These are phyloP conservation scores for Babyrousa celebensis DNA, from an alignment of 2,797 vertebrate species.

Conservation along the genomic window DNA sequence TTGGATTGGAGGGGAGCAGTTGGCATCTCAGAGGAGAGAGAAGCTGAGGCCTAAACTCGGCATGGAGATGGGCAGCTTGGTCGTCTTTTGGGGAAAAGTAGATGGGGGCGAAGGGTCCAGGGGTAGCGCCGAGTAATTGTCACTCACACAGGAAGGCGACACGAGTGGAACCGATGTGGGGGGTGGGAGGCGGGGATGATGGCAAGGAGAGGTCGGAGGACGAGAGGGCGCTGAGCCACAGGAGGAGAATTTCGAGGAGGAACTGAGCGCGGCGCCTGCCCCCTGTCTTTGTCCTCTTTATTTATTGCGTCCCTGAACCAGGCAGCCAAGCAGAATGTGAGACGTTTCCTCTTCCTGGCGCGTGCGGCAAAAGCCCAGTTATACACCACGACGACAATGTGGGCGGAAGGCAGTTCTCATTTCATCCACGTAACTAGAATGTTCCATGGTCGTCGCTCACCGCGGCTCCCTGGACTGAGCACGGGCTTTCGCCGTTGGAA, in stretches of 20 bases:
- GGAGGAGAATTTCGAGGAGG: background rate
- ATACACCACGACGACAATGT: background rate
- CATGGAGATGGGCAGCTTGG: background rate
- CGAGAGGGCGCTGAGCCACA: too few relatives aligned
- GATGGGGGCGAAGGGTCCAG: background rate
- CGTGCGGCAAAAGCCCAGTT: background rate
- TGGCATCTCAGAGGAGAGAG: background rate
- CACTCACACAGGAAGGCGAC: background rate
- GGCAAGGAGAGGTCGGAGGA: background rate
- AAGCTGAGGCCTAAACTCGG: background rate
- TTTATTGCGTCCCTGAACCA: background rate
- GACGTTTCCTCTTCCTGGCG: background rate
- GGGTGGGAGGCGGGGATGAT: background rate
- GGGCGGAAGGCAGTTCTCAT: conserved; percentile 24
- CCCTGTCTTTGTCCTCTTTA: background rate
- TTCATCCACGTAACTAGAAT: background rate
- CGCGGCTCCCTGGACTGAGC: conserved; percentile 32
- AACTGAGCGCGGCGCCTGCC: background rate
- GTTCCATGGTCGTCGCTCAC: conserved; percentile 57
- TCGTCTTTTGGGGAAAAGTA: background rate
- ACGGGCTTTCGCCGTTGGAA: conserved; percentile 6
- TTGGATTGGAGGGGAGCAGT: background rate
- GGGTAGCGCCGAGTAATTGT: background rate
- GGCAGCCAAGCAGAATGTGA: background rate
- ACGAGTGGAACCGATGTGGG: background rate